Evolutionary conservation across 2,797 vertebrate genomes (phyloP), one percentile per base, ranked within the genome.

Genomic region (Schizopygopsis malacanthus): DNA sequence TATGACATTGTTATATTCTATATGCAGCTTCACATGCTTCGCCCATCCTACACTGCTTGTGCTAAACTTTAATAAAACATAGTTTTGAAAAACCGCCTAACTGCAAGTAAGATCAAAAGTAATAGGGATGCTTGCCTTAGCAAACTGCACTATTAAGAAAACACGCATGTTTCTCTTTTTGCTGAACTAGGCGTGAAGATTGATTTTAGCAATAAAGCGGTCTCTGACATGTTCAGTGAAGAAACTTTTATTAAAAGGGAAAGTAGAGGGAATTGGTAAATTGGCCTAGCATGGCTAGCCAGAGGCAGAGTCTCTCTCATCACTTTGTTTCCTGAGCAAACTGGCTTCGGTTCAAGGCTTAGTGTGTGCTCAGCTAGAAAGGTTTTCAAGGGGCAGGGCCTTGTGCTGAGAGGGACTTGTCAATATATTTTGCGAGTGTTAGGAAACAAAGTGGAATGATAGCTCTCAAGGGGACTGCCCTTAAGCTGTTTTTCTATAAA

Each of bases 381-480:
- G 77, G 84, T 88, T 88, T 90, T 84, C 41, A 25, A 70, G 79
- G 87, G 82, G 85, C 75, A 85, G 90, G 90, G 86, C 56, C 61
- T 72, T 84, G 84, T 47, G 89, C 89, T 92, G 91, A 89, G 91
- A 93, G 91, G 90, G 87, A 93, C 90, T 93, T 94, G 94, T 95
- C 94, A 93, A 95, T 95, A 94, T 94, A 93, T 94, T 95, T 95
- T 92, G 94, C 85, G 89, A 93, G 92, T 90, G 92, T 96, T 95
- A 93, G 92, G 92, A 91, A 92, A 90, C 90, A 89, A 88, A 94
- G 82, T 91, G 89, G 91, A 94, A 90, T 93, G 93, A 93, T 92
- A 90, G 90, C 92, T 93, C 93, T 95, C 92, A 71, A 91, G 93
- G 93, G 95, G 94, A 89, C 94, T 95, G 92, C 92, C 95, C 95